phyloP scores from a whole-genome alignment of 2,888 invertebrate species.

The Hoplodrina ambigua region DNA sequence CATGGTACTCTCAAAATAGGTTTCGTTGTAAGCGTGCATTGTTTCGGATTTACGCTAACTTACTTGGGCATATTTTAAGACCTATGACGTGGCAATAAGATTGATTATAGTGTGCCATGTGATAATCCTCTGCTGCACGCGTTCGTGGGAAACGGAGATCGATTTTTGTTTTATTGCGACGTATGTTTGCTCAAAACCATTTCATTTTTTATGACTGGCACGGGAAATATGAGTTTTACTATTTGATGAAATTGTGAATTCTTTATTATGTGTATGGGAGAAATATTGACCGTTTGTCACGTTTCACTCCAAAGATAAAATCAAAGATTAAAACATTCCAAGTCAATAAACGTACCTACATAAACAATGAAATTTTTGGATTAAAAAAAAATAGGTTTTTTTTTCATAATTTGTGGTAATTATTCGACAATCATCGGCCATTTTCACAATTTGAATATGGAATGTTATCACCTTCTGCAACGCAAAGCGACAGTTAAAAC shows the following conservation, averaged over 20 bases:
- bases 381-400: too few species aligned
- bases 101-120: slow-evolving; percentile 31
- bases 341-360: too few species aligned
- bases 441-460: too few species aligned
- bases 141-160: slow-evolving; percentile 64
- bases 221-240: slow-evolving; percentile 44
- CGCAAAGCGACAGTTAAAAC: slow-evolving; percentile 39
- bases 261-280: slow-evolving; percentile 3
- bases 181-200: slow-evolving; percentile 57
- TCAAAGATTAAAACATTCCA: not conserved
- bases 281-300: not conserved
- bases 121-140: slow-evolving; percentile 20
- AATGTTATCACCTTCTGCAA: not conserved
- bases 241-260: slow-evolving; percentile 47
- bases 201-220: slow-evolving; percentile 58
- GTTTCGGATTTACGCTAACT: slow-evolving; percentile 56
- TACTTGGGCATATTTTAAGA: slow-evolving; percentile 28
- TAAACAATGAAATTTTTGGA: too few species aligned
- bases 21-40: slow-evolving; percentile 62
- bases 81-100: slow-evolving; percentile 29
- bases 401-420: too few species aligned
- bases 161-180: slow-evolving; percentile 63
- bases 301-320: not conserved
- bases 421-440: too few species aligned
- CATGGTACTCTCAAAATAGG: slow-evolving; percentile 62